Percentiles rank a stretch among this genome's conserved stretches.
These are phyloP conservation scores for Rhingia rostrata DNA, from an alignment of 2,888 invertebrate genomes.

Conservation along the genomic window DNA sequence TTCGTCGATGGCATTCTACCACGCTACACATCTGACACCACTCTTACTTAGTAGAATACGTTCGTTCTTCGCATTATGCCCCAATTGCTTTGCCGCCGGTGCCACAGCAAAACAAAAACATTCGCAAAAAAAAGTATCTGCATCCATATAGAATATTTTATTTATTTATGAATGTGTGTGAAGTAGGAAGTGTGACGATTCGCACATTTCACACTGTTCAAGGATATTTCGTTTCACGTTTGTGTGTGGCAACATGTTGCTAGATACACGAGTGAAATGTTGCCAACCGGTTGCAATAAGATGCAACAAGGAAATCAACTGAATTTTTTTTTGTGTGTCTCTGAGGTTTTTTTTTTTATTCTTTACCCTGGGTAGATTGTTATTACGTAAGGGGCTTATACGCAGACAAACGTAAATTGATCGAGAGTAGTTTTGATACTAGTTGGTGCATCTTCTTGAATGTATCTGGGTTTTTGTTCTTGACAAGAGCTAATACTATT, in stretches of 20 bases:
- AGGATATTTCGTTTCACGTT: slow-evolving; percentile 53
- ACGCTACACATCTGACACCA: slow-evolving; percentile 62
- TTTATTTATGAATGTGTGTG: slow-evolving; percentile 47
- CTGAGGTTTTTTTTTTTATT: slow-evolving; percentile 8
- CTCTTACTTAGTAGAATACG: slow-evolving; percentile 65
- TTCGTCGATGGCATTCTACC: slow-evolving; percentile 34
- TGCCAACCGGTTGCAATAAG: background rate
- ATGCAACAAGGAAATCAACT: slow-evolving; percentile 54
- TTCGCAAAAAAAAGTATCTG: background rate
- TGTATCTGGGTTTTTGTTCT: slow-evolving; percentile 2
- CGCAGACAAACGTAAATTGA: slow-evolving; percentile 13
- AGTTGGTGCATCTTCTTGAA: background rate
- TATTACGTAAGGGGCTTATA: slow-evolving; percentile 27
- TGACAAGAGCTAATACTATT: slow-evolving; percentile 46
- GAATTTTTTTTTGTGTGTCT: slow-evolving; percentile 21
- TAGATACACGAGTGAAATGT: slow-evolving; percentile 4
- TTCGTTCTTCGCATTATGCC: slow-evolving; percentile 51
- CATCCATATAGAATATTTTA: slow-evolving; percentile 29
- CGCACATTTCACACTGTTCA: slow-evolving; percentile 55
- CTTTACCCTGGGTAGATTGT: slow-evolving; percentile 1
- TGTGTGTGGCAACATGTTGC: slow-evolving; percentile 64
- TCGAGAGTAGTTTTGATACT: slow-evolving; percentile 11
- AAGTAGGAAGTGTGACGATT: slow-evolving; percentile 61
- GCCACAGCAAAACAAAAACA: slow-evolving; percentile 40
- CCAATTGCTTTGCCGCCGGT: slow-evolving; percentile 38